Conservation (phyloP, 2,797 vertebrate species). For the Etheostoma perlongum region DNA sequence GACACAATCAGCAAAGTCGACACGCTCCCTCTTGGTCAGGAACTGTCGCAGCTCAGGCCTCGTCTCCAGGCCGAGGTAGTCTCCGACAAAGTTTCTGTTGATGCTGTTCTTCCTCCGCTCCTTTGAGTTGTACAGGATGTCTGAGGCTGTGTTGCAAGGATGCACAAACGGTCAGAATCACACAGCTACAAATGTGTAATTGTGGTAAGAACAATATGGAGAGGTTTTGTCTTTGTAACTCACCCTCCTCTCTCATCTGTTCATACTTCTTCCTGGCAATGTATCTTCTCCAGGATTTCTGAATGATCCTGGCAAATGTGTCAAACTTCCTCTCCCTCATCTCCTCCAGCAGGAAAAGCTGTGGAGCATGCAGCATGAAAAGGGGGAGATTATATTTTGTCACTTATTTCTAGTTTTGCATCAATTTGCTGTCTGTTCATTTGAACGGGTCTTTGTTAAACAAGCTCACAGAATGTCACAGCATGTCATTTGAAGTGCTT, state of each 20-base stretch:
- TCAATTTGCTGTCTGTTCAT: not conserved
- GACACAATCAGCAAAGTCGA: conserved; percentile 95
- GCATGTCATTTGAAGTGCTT: not conserved
- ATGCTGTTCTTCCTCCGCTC: conserved; percentile 95
- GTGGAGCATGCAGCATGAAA: not conserved
- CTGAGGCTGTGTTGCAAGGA: conserved; percentile 86
- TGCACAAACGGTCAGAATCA: conserved; percentile 5
- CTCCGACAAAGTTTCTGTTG: conserved; percentile 97
- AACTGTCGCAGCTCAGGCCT: conserved; percentile 94
- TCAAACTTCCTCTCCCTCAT: conserved; percentile 98
- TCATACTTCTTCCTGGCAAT: conserved; percentile 93
- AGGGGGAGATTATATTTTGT: not conserved
- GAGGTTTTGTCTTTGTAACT: conserved; percentile 46
- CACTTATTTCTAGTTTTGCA: not conserved
- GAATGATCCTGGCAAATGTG: conserved; percentile 92
- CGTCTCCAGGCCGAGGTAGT: conserved; percentile 97
- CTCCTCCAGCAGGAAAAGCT: conserved; percentile 98
- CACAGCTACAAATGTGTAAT: not conserved
- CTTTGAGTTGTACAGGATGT: conserved; percentile 96
- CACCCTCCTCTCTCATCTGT: conserved; percentile 98
- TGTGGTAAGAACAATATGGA: accelerated
- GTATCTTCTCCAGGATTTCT: conserved; percentile 94
- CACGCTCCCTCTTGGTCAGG: conserved; percentile 91
- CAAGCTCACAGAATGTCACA: not conserved
- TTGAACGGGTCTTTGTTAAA: not conserved